Conservation (phyloP, 2,113 vertebrate species). For the Chamaea fasciata region DNA sequence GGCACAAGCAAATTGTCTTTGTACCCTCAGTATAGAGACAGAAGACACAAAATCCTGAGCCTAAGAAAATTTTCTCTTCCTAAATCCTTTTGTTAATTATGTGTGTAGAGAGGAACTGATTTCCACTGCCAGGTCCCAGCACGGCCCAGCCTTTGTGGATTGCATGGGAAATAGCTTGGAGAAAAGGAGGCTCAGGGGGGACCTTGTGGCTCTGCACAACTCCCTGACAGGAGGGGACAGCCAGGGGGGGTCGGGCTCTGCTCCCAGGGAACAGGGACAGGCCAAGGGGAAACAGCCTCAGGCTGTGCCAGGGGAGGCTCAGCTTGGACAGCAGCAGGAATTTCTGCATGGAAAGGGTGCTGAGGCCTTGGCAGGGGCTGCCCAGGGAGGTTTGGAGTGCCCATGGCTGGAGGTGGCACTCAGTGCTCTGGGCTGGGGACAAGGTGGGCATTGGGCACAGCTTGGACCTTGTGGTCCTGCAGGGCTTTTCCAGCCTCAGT, state of each 20-base stretch:
- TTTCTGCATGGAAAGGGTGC: not conserved
- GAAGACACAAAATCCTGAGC: not conserved
- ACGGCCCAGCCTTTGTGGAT: not conserved
- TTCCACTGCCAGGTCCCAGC: not conserved
- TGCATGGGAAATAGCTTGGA: not conserved
- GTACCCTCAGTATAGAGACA: not conserved
- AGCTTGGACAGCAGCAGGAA: not conserved
- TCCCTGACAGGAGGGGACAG: not conserved
- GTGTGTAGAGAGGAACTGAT: fast-evolving
- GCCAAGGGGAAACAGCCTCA: not conserved
- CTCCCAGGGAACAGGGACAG: not conserved
- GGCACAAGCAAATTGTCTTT: not conserved
- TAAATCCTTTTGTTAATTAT: not conserved
- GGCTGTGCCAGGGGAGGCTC: not conserved
- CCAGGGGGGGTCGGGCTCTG: not conserved
- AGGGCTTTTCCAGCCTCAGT: not conserved
- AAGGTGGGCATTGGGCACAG: not conserved
- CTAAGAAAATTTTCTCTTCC: not conserved
- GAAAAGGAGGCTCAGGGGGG: not conserved
- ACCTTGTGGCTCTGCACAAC: not conserved
- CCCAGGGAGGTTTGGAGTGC: not conserved
- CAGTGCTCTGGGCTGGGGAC: not conserved
- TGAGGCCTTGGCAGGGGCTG: not conserved
- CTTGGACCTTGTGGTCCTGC: fast-evolving
- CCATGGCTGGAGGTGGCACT: not conserved